Evolutionary conservation across 2,113 vertebrate genomes (phyloP).

Genomic region (Dasyprocta punctata): DNA sequence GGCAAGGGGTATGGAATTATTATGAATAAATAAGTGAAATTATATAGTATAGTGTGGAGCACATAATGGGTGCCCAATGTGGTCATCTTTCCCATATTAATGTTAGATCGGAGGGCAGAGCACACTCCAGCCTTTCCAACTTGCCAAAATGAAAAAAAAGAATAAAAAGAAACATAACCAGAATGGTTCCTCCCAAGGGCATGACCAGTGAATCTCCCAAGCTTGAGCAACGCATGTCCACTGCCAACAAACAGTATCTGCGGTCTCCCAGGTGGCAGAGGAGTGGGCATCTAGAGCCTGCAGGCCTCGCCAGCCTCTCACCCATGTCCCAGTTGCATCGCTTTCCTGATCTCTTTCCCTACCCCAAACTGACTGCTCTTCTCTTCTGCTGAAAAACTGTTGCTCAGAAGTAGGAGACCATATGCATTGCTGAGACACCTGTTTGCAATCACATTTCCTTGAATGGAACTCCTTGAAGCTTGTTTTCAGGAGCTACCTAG

Average conservation of each 20-base stretch:
- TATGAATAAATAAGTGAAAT: neutral
- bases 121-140: neutral
- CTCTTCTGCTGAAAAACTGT: neutral
- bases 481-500: constrained; percentile 60
- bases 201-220: too few relatives aligned
- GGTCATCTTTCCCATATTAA: neutral
- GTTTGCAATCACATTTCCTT: constrained; percentile 72
- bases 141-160: neutral
- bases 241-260: neutral
- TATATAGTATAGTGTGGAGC: too few relatives aligned
- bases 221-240: neutral
- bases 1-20: neutral
- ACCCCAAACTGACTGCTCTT: constrained; percentile 35
- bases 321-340: neutral
- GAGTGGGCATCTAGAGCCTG: neutral
- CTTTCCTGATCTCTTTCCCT: constrained; percentile 32
- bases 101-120: neutral
- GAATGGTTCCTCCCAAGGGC: neutral
- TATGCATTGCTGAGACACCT: constrained; percentile 62
- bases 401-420: constrained; percentile 55
- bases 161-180: neutral
- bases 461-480: constrained; percentile 25
- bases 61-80: neutral
- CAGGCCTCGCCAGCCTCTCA: neutral
- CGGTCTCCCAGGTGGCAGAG: neutral